Evolutionary conservation across 2,113 vertebrate species (phyloP), one percentile per base, ranked within the genome.

Genomic region (Hymenochirus boettgeri): DNA sequence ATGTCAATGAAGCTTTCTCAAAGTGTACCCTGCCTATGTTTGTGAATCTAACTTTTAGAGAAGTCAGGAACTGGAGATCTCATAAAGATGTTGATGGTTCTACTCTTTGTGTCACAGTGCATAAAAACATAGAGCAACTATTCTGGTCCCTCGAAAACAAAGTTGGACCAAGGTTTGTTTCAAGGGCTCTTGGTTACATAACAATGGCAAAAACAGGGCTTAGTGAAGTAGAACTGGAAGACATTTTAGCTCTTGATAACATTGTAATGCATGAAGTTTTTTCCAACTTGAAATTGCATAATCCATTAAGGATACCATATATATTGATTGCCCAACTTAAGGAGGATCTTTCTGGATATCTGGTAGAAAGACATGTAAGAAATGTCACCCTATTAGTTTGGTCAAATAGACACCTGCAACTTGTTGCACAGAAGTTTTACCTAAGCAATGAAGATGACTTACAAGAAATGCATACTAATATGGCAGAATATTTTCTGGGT

Each of bases 1-100:
- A 99, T 0, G 94, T 99, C 69, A 99, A 99, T 62, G 93, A 96
- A 33, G 96, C 96, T 0, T 85, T 99, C 59, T 93, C 93, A 52
- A 97, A 93, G 79, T 99, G 96, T 75, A 98, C 96, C 0, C 80
- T 99, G 75, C 96, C 96, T 2, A 98, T 99, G 96, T 99, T 98
- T 82, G 90, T 99, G 72, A 98, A 99, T 71, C 85, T 99, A 72
- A 98, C 97, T 70, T 98, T 96, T 79, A 85, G 90, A 75, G 96
- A 98, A 70, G 94, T 99, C 61, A 90, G 88, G 58, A 89, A 91
- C 45, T 99, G 96, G 96, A 78, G 93, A 74, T 99, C 96, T 53
- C 96, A 99, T 79, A 99, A 93, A 82, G 96, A 99, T 7, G 96
- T 99, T 5, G 89, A 99, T 6, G 96, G 92, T 52, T 91, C 89